Evolutionary conservation across 2,888 invertebrate genomes (phyloP).

Genomic region (Taenaris catops): DNA sequence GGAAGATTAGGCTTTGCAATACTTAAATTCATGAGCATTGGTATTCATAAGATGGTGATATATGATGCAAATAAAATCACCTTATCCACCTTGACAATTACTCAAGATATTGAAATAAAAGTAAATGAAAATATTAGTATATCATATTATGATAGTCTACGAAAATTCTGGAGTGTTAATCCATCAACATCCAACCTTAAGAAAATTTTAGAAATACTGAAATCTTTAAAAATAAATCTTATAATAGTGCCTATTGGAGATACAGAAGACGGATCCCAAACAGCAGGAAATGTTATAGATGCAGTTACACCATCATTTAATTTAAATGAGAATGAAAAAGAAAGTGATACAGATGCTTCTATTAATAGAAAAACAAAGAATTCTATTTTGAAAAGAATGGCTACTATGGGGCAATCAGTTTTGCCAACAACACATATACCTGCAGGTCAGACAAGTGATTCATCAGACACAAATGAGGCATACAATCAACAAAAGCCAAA

Average conservation of each 20-base stretch:
- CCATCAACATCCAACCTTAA: constrained; percentile 42
- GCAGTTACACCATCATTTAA: constrained; percentile 5
- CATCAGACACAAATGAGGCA: constrained; percentile 50
- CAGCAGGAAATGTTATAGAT: constrained; percentile 3
- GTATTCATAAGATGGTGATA: constrained; percentile 45
- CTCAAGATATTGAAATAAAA: constrained; percentile 41
- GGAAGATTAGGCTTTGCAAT: constrained; percentile 67
- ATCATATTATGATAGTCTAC: constrained; percentile 53
- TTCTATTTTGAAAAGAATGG: constrained; percentile 62
- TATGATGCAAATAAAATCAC: constrained; percentile 61
- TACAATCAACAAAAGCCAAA: constrained; percentile 38
- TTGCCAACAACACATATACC: constrained; percentile 39
- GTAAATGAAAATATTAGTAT: constrained; percentile 48
- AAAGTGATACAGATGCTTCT: constrained; percentile 59
- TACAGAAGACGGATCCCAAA: constrained; percentile 20
- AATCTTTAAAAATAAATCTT: constrained; percentile 37
- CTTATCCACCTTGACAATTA: constrained; percentile 45
- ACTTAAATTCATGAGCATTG: constrained; percentile 43
- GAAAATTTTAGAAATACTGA: constrained; percentile 41
- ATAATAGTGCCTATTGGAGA: constrained; percentile 29
- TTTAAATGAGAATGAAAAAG: constrained; percentile 31
- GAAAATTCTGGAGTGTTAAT: constrained; percentile 60
- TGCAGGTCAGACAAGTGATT: constrained; percentile 49
- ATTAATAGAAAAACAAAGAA: constrained; percentile 53
- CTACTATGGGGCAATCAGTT: constrained; percentile 65